Percentiles rank a stretch among this genome's conserved stretches.
Evolutionary conservation across 2,113 vertebrate species (phyloP).

Genomic region (Pterophyllum scalare): DNA sequence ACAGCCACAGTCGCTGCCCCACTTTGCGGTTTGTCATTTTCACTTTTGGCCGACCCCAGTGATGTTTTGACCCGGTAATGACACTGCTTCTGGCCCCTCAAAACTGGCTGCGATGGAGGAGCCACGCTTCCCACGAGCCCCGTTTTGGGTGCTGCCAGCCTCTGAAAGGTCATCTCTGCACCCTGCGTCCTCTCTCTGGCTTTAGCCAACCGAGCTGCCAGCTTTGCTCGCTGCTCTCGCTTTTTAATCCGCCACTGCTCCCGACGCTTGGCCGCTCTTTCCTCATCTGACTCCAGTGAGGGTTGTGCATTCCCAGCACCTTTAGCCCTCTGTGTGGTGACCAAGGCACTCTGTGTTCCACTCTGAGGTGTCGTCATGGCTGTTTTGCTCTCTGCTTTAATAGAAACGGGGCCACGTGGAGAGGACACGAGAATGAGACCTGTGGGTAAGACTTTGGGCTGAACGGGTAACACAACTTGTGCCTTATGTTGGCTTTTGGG

Average conservation of each 20-base stretch:
- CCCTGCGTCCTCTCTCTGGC: constrained; percentile 51
- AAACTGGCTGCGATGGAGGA: constrained; percentile 28
- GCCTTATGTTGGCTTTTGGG: constrained; percentile 41
- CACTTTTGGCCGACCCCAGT: constrained; percentile 35
- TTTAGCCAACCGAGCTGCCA: constrained; percentile 64
- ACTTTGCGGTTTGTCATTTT: constrained; percentile 25
- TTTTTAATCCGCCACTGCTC: constrained; percentile 84
- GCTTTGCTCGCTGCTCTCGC: constrained; percentile 80
- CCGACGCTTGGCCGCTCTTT: constrained; percentile 76
- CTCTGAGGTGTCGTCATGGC: constrained; percentile 34
- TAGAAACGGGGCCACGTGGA: background rate
- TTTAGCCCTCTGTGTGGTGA: constrained; percentile 28
- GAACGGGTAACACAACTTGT: constrained; percentile 31
- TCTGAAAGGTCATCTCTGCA: constrained; percentile 19
- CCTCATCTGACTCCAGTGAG: constrained; percentile 68
- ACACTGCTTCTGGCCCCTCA: constrained; percentile 39
- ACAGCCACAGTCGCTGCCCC: background rate
- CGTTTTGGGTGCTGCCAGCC: constrained; percentile 36
- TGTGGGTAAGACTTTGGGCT: constrained; percentile 33
- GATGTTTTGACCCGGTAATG: constrained; percentile 14
- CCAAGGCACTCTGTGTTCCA: constrained; percentile 63
- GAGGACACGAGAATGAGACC: constrained; percentile 11
- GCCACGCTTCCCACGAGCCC: constrained; percentile 1
- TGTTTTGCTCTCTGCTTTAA: constrained; percentile 13
- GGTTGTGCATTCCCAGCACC: background rate